Conservation (phyloP, 1,140 invertebrate species). For the Metopolophium dirhodum region DNA sequence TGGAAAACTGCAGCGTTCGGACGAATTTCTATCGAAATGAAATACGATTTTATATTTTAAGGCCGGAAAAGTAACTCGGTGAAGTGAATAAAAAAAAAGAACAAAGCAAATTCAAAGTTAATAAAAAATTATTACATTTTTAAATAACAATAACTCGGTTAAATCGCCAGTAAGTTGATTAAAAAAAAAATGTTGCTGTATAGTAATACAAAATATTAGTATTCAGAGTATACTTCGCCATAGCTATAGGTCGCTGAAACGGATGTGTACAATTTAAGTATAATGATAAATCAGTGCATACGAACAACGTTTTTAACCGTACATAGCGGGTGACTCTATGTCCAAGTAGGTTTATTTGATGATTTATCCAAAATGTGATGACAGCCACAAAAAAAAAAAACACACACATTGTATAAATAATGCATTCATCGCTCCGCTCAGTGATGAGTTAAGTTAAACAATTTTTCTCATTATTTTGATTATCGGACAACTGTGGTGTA, state of each 20-base stretch:
- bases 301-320: not conserved
- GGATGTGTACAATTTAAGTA: not conserved
- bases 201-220: not conserved
- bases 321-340: not conserved
- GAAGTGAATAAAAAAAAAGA: not conserved
- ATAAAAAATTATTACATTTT: not conserved
- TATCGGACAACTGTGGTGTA: not conserved
- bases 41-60: not conserved
- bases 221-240: not conserved
- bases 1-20: not conserved
- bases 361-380: not conserved
- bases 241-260: not conserved
- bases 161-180: not conserved
- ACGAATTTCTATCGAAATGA: not conserved
- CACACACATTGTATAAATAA: not conserved
- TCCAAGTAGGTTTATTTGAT: not conserved
- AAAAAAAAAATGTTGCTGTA: not conserved
- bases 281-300: not conserved
- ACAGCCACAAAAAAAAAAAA: not conserved
- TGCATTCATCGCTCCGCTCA: not conserved
- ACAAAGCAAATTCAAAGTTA: not conserved
- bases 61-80: not conserved
- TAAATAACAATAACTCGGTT: not conserved
- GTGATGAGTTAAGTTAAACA: not conserved
- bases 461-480: not conserved